A percentile compares a stretch with the other conserved stretches of the same genome.
phyloP scores from a whole-genome alignment of 2,113 vertebrate genomes.

The Dicerorhinus sumatrensis region DNA sequence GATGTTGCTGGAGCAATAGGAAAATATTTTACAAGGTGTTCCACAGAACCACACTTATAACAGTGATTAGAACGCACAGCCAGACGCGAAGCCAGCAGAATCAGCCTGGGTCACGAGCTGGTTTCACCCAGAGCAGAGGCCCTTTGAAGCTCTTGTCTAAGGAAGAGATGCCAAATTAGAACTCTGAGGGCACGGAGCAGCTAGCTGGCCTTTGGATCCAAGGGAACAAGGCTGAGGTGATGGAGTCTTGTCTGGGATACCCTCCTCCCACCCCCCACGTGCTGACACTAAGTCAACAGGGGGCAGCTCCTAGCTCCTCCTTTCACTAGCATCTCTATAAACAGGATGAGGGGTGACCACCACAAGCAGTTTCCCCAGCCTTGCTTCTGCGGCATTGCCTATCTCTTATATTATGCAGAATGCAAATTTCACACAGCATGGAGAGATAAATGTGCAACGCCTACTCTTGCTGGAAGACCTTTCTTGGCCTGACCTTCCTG shows the following conservation, averaged over 20 bases:
- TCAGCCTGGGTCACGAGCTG: constrained; percentile 59
- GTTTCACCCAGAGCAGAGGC: constrained; percentile 68
- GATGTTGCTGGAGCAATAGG: constrained; percentile 85
- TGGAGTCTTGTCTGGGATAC: constrained; percentile 56
- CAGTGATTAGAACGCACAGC: constrained; percentile 80
- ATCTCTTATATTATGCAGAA: background rate
- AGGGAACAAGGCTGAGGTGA: constrained; percentile 59
- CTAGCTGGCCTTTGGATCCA: constrained; percentile 58
- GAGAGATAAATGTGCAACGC: background rate
- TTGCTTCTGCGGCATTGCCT: background rate
- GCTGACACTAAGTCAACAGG: constrained; percentile 54
- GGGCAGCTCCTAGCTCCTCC: accelerated
- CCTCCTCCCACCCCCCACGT: constrained; percentile 6
- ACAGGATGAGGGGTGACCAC: too few relatives aligned
- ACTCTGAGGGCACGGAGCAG: background rate
- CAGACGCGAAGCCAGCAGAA: constrained; percentile 78
- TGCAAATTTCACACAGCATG: background rate
- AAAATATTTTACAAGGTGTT: constrained; percentile 86
- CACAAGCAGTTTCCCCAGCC: background rate
- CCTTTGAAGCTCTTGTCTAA: constrained; percentile 74
- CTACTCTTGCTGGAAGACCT: background rate
- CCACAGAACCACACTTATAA: constrained; percentile 80
- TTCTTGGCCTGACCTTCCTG: background rate
- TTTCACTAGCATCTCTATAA: background rate
- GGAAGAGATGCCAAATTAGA: constrained; percentile 78